Evolutionary conservation across 2,888 invertebrate species (phyloP).

Genomic region (Dryococelus australis): DNA sequence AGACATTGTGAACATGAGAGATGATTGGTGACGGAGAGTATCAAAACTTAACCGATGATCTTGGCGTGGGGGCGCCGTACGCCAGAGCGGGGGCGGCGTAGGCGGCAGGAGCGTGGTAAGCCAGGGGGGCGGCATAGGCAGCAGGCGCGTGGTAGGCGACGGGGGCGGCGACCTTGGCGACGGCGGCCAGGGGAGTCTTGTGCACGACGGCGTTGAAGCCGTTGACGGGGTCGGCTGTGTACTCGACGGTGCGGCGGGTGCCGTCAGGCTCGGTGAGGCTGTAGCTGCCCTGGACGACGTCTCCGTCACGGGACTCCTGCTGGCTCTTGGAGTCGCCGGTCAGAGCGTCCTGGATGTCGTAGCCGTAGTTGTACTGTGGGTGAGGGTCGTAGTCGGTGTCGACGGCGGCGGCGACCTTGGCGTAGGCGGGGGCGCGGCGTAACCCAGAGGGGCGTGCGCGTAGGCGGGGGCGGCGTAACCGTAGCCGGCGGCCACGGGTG

Average conservation of each 20-base stretch:
- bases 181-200: constrained; percentile 51
- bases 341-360: constrained; percentile 40
- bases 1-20: neutral
- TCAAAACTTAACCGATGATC: neutral
- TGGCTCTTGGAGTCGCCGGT: constrained; percentile 41
- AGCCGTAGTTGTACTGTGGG: constrained; percentile 40
- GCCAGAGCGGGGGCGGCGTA: constrained; percentile 45
- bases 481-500: constrained; percentile 44
- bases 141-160: constrained; percentile 38
- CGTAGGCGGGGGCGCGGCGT: constrained; percentile 31
- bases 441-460: no score
- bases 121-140: constrained; percentile 40
- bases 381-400: no score
- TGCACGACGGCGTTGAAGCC: constrained; percentile 42
- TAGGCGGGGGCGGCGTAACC: constrained; percentile 43
- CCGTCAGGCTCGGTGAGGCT: no score
- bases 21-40: neutral
- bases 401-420: constrained; percentile 40
- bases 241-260: no score
- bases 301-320: constrained; percentile 39
- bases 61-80: constrained; percentile 42
- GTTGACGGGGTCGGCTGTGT: no score
- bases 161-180: constrained; percentile 51
- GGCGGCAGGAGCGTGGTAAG: constrained; percentile 35
- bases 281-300: no score